Evolutionary conservation across 2,888 invertebrate genomes (phyloP), one percentile per base, ranked within the genome.

Genomic region (Zootermopsis nevadensis): DNA sequence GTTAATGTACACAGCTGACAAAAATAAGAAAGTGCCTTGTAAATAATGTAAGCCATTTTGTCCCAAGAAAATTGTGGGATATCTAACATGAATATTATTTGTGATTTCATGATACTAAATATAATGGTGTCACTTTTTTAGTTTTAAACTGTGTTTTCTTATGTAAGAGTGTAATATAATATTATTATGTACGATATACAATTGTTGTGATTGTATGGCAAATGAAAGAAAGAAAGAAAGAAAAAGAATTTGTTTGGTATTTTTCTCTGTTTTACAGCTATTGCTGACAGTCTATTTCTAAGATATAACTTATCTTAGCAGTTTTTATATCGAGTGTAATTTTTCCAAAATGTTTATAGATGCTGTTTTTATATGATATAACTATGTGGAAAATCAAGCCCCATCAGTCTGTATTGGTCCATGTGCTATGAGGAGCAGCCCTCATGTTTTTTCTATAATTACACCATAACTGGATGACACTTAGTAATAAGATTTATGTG

Each of bases 11-110:
- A 79, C 79, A 79, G 33, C 60, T 31, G 79, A 53, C 24, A 79
- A 27, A 53, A 77, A 55, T 30, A 60, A 48, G n/a, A n/a, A 85
- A 85, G 84, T 85, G 82, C 83, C 84, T 85, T 85, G 84, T 85
- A 85, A 80, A 85, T 85, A 84, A 55, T 35, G 42, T 81, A 82
- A 35, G 53, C 72, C 74, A 80, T 82, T 80, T 83, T 72, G n/a
- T 55, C 35, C 80, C 72, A 33, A 30, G 35, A 77, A 38, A 80
- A 81, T 66, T 35, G 55, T 31, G 80, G 77, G 76, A 48, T 72
- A 77, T 74, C 80, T 77, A 80, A 82, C 83, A 83, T 67, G 42
- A 77, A 82, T 80, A 76, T 60, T 83, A 53, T 81, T 83, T 84
- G 83, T 83, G 84, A 83, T 84, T 84, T 84, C 77, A 84, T 81